Conservation (phyloP, 2,888 invertebrate genomes). For the Drosophila demipolita region DNA sequence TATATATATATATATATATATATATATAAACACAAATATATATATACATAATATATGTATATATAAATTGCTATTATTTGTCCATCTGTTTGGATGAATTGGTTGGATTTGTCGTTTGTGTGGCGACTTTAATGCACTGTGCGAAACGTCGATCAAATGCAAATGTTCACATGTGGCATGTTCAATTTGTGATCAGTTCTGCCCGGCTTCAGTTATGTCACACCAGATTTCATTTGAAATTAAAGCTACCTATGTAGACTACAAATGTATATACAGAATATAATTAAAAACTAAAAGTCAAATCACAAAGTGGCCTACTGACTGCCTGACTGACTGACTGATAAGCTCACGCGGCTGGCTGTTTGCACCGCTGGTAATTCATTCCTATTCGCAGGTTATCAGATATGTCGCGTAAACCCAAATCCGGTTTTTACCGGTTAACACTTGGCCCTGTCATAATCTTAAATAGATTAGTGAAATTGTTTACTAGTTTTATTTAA, state of each 20-base stretch:
- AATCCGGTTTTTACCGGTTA: constrained; percentile 64
- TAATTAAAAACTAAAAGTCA: constrained; percentile 11
- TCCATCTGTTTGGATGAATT: constrained; percentile 34
- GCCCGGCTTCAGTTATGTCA: constrained; percentile 63
- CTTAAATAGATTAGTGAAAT: constrained; percentile 57
- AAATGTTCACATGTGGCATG: constrained; percentile 49
- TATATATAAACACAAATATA: neutral
- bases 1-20: neutral
- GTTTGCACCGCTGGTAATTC: constrained; percentile 57
- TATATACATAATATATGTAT: neutral
- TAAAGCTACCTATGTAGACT: neutral
- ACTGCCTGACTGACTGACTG: constrained; percentile 19
- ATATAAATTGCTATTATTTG: constrained; percentile 22
- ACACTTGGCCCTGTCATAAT: constrained; percentile 37
- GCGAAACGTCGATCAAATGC: constrained; percentile 16
- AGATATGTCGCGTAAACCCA: constrained; percentile 40
- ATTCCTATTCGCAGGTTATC: constrained; percentile 65
- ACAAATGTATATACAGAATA: constrained; percentile 11
- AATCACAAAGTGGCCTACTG: constrained; percentile 16
- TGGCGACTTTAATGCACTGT: constrained; percentile 4
- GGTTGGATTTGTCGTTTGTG: constrained; percentile 8
- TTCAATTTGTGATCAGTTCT: constrained; percentile 8
- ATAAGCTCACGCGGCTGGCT: constrained; percentile 53
- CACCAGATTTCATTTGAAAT: constrained; percentile 39
- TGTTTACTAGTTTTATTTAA: constrained; percentile 42